A percentile compares a stretch with the other conserved stretches of the same genome.
phyloP scores from a whole-genome alignment of 2,113 vertebrate species.

The Turdus rufiventris region DNA sequence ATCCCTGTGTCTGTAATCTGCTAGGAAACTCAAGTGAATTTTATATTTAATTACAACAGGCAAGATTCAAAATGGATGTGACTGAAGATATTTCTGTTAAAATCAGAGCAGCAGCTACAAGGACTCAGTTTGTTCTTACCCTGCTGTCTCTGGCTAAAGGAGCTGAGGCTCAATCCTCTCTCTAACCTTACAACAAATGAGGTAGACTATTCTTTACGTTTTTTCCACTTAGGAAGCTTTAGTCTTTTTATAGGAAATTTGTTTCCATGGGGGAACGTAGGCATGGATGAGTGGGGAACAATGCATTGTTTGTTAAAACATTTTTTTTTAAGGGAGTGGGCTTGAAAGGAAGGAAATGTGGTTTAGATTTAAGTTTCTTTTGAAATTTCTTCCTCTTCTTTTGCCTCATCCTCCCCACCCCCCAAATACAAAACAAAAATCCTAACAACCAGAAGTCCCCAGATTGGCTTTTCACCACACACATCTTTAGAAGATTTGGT shows the following conservation, averaged over 20 bases:
- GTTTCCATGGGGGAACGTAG: not conserved
- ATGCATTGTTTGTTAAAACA: constrained; percentile 22
- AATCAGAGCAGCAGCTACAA: not conserved
- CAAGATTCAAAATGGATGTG: not conserved
- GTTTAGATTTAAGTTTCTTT: constrained; percentile 22
- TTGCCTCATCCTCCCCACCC: not conserved
- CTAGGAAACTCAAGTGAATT: not conserved
- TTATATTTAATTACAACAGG: not conserved
- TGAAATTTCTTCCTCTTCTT: constrained; percentile 9
- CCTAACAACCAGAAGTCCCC: not conserved
- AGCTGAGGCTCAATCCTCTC: not conserved
- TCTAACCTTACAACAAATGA: not conserved
- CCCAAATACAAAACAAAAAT: not conserved
- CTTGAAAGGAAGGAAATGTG: constrained; percentile 44
- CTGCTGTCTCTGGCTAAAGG: not conserved
- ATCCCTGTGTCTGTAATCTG: not conserved
- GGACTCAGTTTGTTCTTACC: not conserved
- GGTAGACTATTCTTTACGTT: not conserved
- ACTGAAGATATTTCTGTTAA: not conserved
- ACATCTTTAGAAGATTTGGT: not conserved
- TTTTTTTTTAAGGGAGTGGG: constrained; percentile 27
- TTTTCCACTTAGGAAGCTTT: not conserved
- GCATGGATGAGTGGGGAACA: constrained; percentile 32
- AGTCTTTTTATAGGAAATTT: constrained; percentile 9
- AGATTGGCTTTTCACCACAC: not conserved